Percentiles rank a stretch among this genome's conserved stretches.
phyloP scores from a whole-genome alignment of 2,797 vertebrate species.

The Fistularia tabacaria region DNA sequence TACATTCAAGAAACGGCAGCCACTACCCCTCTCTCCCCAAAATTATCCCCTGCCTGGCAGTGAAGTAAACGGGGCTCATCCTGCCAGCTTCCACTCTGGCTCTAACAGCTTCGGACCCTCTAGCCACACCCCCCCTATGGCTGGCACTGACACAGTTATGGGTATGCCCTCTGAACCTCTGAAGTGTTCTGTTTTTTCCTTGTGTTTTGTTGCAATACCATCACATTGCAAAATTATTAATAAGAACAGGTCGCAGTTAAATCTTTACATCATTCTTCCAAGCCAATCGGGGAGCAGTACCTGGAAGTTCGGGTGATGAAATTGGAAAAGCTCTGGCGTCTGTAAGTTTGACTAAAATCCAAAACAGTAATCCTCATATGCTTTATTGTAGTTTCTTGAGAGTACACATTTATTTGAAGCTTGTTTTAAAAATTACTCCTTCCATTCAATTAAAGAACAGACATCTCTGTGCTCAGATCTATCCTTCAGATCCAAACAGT shows the following conservation, averaged over 20 bases:
- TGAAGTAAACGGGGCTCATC: slow-evolving; percentile 85
- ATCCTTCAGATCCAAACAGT: slow-evolving; percentile 91
- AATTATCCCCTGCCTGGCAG: slow-evolving; percentile 90
- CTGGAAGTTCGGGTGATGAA: slow-evolving; percentile 92
- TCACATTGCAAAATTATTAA: not conserved
- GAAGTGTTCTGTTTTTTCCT: not conserved
- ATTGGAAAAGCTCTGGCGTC: slow-evolving; percentile 97
- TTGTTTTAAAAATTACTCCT: no score
- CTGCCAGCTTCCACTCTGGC: slow-evolving; percentile 82
- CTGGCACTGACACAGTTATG: slow-evolving; percentile 82
- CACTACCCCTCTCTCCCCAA: slow-evolving; percentile 77
- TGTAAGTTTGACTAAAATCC: slow-evolving; percentile 72
- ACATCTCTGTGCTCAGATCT: slow-evolving; percentile 79
- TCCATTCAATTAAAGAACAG: not conserved
- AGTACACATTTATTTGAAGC: no score
- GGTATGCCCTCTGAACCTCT: slow-evolving; percentile 65
- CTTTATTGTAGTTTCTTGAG: no score
- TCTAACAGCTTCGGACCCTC: slow-evolving; percentile 81
- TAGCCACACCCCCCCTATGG: slow-evolving; percentile 88
- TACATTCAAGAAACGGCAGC: slow-evolving; percentile 72
- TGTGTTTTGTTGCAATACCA: slow-evolving; percentile 1
- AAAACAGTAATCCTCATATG: not conserved
- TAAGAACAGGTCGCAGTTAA: not conserved
- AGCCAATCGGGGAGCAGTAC: slow-evolving; percentile 82
- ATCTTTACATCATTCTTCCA: not conserved